Evolutionary conservation across 2,888 invertebrate genomes (phyloP).

Genomic region (Leptinotarsa haldemani): DNA sequence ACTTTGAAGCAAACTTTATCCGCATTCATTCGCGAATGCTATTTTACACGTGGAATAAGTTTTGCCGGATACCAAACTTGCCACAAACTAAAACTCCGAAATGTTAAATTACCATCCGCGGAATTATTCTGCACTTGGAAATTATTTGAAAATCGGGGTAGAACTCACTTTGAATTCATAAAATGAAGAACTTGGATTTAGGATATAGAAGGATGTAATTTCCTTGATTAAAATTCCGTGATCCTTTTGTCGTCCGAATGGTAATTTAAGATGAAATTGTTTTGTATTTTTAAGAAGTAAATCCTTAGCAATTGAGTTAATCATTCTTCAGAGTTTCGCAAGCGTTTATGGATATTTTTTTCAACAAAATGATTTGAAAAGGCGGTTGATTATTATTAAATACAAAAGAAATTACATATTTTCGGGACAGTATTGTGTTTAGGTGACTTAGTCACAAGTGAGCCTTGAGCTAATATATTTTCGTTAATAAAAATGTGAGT

Average conservation of each 20-base stretch:
- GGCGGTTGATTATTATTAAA: no score
- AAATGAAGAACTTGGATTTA: not conserved
- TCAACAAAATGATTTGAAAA: no score
- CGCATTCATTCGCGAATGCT: not conserved
- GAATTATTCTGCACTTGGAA: slow-evolving; percentile 3
- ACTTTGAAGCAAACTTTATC: not conserved
- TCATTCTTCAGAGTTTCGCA: no score
- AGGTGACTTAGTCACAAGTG: slow-evolving; percentile 44
- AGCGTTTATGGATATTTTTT: not conserved
- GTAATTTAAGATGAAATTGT: not conserved
- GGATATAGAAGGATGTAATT: not conserved
- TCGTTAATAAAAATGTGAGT: not conserved
- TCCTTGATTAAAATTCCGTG: not conserved
- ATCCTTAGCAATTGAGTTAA: no score
- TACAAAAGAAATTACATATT: not conserved
- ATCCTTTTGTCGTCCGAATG: not conserved
- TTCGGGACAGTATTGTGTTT: not conserved
- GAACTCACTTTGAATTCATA: not conserved
- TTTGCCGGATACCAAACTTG: not conserved
- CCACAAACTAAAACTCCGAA: slow-evolving; percentile 6
- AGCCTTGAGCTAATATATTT: slow-evolving; percentile 48
- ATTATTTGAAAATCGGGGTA: not conserved
- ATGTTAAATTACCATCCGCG: slow-evolving; percentile 5
- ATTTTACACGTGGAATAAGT: slow-evolving; percentile 9
- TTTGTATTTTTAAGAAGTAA: not conserved